Conservation (phyloP, 2,888 invertebrate genomes). For the Sphaerophoria rueppellii region DNA sequence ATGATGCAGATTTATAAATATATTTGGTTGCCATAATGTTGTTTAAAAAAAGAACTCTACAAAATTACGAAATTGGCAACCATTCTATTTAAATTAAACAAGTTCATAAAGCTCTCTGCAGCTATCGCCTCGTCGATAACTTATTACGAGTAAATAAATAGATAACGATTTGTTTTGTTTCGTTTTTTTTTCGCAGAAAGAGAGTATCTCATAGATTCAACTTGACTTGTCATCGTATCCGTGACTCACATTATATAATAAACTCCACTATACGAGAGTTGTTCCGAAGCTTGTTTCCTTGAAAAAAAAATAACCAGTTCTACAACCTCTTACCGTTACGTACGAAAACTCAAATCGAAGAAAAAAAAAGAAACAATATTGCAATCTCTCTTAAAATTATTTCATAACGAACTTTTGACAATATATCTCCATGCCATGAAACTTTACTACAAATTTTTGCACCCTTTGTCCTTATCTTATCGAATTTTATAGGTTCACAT, state of each 20-base stretch:
- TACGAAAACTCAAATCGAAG: background rate
- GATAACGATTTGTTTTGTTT: constrained; percentile 1
- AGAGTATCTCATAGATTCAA: constrained; percentile 25
- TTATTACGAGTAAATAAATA: background rate
- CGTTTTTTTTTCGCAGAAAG: background rate
- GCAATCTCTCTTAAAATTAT: constrained; percentile 6
- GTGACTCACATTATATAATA: constrained; percentile 28
- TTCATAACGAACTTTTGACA: constrained; percentile 21
- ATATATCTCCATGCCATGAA: background rate
- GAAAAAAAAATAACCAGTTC: constrained; percentile 2
- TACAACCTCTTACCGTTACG: background rate
- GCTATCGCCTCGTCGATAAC: background rate
- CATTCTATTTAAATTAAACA: background rate
- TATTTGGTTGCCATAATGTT: background rate
- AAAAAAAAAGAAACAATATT: background rate
- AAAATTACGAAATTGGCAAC: background rate
- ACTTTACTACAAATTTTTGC: background rate
- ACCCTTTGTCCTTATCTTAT: constrained; percentile 18
- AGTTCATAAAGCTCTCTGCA: constrained; percentile 1
- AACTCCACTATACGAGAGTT: background rate
- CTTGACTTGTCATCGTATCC: constrained; percentile 31
- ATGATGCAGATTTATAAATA: background rate
- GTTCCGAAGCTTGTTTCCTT: constrained; percentile 2
- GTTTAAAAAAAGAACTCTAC: background rate
- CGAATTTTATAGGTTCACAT: constrained; percentile 1